A percentile compares a stretch with the other conserved stretches of the same genome.
phyloP scores from a whole-genome alignment of 2,797 vertebrate species.

The Lindbergichthys nudifrons region DNA sequence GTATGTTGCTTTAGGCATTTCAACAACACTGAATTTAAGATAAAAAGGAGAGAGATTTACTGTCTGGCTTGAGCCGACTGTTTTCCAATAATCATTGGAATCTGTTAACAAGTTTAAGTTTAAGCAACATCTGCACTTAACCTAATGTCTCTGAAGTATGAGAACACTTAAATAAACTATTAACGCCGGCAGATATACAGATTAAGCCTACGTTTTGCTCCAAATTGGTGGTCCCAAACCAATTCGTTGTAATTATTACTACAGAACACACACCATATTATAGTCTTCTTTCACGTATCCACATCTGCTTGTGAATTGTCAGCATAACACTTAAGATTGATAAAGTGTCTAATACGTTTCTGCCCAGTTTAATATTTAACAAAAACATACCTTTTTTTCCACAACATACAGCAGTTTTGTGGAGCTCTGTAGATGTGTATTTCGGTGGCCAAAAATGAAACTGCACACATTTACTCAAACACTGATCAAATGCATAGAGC shows the following conservation, averaged over 20 bases:
- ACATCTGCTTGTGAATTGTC: background rate
- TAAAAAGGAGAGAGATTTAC: background rate
- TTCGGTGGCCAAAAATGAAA: constrained; percentile 23
- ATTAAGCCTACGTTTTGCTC: background rate
- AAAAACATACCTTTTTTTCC: background rate
- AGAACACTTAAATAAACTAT: background rate
- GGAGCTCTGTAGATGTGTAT: constrained; percentile 21
- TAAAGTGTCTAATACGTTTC: background rate
- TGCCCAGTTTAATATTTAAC: background rate
- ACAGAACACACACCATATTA: background rate
- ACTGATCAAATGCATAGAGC: constrained; percentile 13
- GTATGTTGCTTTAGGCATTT: background rate
- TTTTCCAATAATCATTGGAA: background rate
- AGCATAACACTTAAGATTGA: background rate
- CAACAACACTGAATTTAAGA: background rate
- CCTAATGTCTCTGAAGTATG: background rate
- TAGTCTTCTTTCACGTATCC: background rate
- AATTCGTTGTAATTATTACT: background rate
- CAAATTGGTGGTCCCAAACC: background rate
- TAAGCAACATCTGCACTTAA: background rate
- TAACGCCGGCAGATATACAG: background rate
- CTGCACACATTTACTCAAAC: background rate
- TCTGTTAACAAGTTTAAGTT: background rate
- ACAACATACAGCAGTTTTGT: background rate
- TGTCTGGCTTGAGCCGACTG: background rate